These are phyloP conservation scores for Listronotus bonariensis DNA, from an alignment of 1,140 invertebrate genomes.

Conservation along the genomic window DNA sequence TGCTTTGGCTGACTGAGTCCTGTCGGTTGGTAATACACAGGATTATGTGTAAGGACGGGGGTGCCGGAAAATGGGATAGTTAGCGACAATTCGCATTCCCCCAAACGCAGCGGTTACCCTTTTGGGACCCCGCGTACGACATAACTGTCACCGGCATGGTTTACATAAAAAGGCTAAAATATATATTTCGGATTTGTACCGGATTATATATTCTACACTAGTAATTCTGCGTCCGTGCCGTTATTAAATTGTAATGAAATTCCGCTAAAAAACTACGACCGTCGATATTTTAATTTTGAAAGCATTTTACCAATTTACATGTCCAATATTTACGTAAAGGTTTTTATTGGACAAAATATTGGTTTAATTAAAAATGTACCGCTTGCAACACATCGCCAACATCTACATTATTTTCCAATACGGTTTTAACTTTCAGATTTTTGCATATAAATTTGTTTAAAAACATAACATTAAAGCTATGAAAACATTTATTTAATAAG, in stretches of 20 bases:
- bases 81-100: constrained; percentile 57
- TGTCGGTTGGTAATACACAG: constrained; percentile 47
- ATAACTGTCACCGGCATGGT: constrained; percentile 54
- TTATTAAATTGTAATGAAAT: constrained; percentile 36
- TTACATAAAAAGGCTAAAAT: constrained; percentile 56
- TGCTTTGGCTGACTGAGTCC: constrained; percentile 33
- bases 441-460: no score
- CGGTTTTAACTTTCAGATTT: no score
- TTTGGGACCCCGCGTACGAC: constrained; percentile 45
- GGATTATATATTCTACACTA: constrained; percentile 29
- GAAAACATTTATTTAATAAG: no score
- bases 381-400: no score
- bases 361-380: no score
- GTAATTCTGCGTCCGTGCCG: background rate
- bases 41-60: constrained; percentile 48
- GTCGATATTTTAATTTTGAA: constrained; percentile 33
- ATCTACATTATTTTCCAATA: no score
- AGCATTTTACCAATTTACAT: constrained; percentile 32
- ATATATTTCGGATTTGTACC: constrained; percentile 45
- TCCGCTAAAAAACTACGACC: constrained; percentile 27
- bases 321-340: no score
- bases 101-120: constrained; percentile 52
- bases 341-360: no score
- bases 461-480: no score
- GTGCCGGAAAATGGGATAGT: constrained; percentile 50